phyloP scores from a whole-genome alignment of 2,888 invertebrate species.

The Pteria penguin region DNA sequence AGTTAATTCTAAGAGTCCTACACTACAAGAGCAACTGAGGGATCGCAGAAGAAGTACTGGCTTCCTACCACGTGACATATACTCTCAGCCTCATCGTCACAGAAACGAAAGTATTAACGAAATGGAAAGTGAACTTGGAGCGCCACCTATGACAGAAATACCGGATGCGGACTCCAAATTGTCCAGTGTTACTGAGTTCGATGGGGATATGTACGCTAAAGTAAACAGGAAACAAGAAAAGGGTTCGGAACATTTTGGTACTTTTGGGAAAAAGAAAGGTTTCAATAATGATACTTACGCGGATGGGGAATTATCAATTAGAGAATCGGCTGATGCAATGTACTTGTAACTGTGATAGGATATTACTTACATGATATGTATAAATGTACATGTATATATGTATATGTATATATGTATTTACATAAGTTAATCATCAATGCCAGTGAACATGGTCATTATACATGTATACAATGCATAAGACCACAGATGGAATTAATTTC shows the following conservation, averaged over 20 bases:
- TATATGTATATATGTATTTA: no score
- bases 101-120: not conserved
- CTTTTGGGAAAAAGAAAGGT: slow-evolving; percentile 11
- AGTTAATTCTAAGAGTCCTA: not conserved
- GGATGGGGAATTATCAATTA: not conserved
- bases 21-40: slow-evolving; percentile 18
- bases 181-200: slow-evolving; percentile 3
- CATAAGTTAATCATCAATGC: no score
- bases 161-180: not conserved
- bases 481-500: no score
- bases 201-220: slow-evolving; percentile 6
- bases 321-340: slow-evolving; percentile 15
- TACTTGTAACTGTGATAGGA: slow-evolving; percentile 16
- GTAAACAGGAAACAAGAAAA: not conserved
- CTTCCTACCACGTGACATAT: slow-evolving; percentile 10
- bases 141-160: not conserved
- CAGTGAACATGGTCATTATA: no score
- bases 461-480: no score
- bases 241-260: not conserved
- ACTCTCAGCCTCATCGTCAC: slow-evolving; percentile 10
- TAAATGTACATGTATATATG: no score
- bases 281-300: slow-evolving; percentile 3
- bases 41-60: slow-evolving; percentile 19
- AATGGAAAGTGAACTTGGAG: not conserved
- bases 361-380: no score